Evolutionary conservation across 2,888 invertebrate species (phyloP).

Genomic region (Coleophora flavipennella): DNA sequence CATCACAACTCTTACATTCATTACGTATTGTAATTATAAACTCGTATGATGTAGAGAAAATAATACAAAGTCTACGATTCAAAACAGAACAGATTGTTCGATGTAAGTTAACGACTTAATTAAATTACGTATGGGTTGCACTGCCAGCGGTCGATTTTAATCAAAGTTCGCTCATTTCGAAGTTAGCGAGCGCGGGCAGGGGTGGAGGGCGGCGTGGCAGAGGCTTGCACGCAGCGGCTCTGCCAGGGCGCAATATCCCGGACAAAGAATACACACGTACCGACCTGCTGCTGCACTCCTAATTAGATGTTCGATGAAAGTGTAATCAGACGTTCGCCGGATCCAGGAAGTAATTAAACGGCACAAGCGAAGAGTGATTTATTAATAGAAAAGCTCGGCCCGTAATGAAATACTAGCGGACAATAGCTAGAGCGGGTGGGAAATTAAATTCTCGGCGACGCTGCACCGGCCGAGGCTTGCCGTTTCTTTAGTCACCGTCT

Average conservation of each 20-base stretch:
- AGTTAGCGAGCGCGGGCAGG: slow-evolving; percentile 44
- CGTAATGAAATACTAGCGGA: slow-evolving; percentile 72
- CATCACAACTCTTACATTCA: no score
- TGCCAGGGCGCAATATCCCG: slow-evolving; percentile 44
- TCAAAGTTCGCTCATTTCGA: slow-evolving; percentile 62
- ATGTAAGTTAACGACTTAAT: slow-evolving; percentile 10
- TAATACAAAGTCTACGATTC: no score
- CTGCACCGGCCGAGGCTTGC: slow-evolving; percentile 41
- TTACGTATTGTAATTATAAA: no score
- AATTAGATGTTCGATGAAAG: slow-evolving; percentile 73
- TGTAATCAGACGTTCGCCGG: slow-evolving; percentile 69
- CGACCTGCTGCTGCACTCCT: slow-evolving; percentile 57
- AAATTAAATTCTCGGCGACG: slow-evolving; percentile 68
- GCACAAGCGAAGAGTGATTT: slow-evolving; percentile 71
- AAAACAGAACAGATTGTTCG: no score
- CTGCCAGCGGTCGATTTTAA: slow-evolving; percentile 54
- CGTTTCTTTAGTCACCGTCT: slow-evolving; percentile 46
- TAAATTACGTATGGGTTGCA: slow-evolving; percentile 12
- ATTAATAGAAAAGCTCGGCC: slow-evolving; percentile 72
- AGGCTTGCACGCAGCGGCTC: slow-evolving; percentile 23
- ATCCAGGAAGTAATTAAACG: slow-evolving; percentile 71
- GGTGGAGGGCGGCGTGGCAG: slow-evolving; percentile 2
- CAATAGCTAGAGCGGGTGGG: slow-evolving; percentile 62
- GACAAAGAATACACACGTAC: slow-evolving; percentile 56
- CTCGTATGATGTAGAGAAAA: no score